A percentile compares a stretch with the other conserved stretches of the same genome.
Conservation (phyloP, 2,797 vertebrate species). For the Nyctibius grandis region DNA sequence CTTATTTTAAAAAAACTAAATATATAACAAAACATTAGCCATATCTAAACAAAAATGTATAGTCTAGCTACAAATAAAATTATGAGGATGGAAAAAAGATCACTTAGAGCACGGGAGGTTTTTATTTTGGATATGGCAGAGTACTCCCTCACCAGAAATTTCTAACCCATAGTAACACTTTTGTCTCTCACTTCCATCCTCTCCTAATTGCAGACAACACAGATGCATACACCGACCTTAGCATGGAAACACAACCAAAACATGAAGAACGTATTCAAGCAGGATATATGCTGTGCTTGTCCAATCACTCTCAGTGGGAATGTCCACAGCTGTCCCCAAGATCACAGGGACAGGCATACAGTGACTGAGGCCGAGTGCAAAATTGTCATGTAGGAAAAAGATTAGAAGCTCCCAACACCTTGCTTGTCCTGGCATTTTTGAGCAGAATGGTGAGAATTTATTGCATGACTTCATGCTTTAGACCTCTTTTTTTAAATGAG, state of each 20-base stretch:
- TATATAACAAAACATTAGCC: not conserved
- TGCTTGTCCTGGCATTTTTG: not conserved
- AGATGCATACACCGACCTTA: not conserved
- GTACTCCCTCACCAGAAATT: not conserved
- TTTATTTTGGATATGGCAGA: not conserved
- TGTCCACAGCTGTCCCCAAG: not conserved
- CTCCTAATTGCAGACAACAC: not conserved
- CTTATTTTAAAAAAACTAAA: not conserved
- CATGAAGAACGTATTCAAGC: accelerated
- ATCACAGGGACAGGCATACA: accelerated
- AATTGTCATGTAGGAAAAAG: not conserved
- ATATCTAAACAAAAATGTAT: not conserved
- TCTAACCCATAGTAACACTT: not conserved
- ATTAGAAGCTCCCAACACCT: not conserved
- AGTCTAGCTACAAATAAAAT: not conserved
- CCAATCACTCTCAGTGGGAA: accelerated
- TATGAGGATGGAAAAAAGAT: not conserved
- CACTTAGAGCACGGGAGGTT: not conserved
- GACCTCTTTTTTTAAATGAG: not conserved
- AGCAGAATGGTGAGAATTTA: not conserved
- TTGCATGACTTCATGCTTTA: not conserved
- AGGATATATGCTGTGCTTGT: not conserved
- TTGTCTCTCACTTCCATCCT: not conserved
- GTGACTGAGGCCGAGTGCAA: not conserved
- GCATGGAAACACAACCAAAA: not conserved